Evolutionary conservation across 2,797 vertebrate species (phyloP).

Genomic region (Fundulus diaphanus): DNA sequence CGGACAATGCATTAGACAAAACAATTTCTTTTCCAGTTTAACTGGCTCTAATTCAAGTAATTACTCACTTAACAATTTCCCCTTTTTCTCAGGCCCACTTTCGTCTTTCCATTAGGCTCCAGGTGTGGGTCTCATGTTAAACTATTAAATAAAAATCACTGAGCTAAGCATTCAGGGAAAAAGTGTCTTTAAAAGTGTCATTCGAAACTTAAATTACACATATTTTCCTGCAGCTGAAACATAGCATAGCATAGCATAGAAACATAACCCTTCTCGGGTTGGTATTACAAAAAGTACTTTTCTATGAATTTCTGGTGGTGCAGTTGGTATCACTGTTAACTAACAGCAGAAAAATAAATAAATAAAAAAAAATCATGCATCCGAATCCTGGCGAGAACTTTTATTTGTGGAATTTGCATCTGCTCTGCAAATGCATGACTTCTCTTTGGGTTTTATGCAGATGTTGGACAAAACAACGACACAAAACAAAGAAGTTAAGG

Average conservation of each 20-base stretch:
- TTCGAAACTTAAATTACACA: background rate
- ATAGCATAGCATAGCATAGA: too few species aligned
- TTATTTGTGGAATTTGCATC: background rate
- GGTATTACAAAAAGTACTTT: background rate
- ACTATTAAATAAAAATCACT: background rate
- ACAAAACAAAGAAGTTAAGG: too few species aligned
- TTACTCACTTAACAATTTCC: background rate
- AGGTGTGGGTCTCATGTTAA: constrained; percentile 3
- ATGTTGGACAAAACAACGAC: too few species aligned
- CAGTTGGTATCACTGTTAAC: background rate
- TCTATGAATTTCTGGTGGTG: background rate
- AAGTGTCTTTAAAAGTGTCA: background rate
- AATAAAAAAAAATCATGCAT: background rate
- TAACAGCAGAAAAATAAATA: background rate
- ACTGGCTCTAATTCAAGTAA: constrained; percentile 9
- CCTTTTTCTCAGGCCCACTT: constrained; percentile 19
- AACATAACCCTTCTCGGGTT: background rate
- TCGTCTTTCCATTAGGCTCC: constrained; percentile 9
- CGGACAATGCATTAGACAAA: background rate
- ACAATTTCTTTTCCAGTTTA: constrained; percentile 16
- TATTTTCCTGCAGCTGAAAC: background rate
- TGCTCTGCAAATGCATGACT: too few species aligned
- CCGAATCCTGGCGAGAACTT: background rate
- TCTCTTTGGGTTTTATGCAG: too few species aligned
- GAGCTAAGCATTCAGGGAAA: background rate